Percentiles rank a stretch among this genome's conserved stretches.
These are phyloP conservation scores for Triplophysa dalaica DNA, from an alignment of 2,113 vertebrate species.

Conservation along the genomic window DNA sequence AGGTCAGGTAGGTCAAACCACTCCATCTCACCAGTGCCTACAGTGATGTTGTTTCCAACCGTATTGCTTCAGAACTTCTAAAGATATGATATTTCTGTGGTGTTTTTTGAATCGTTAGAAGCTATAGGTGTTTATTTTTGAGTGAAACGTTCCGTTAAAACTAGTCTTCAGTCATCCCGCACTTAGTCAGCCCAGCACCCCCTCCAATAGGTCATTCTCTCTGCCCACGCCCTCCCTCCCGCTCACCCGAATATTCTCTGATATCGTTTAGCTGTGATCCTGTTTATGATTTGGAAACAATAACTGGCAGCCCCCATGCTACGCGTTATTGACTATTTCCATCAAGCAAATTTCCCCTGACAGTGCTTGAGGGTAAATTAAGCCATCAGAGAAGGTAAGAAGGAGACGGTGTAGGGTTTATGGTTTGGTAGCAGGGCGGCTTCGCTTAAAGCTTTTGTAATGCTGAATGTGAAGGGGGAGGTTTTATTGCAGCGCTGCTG, in stretches of 20 bases:
- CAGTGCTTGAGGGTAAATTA: constrained; percentile 74
- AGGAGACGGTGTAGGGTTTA: constrained; percentile 49
- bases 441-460: constrained; percentile 52
- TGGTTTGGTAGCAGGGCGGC: constrained; percentile 45
- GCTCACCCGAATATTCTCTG: constrained; percentile 31
- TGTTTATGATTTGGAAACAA: constrained; percentile 74
- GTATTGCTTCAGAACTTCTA: no score
- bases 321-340: constrained; percentile 75
- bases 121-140: no score
- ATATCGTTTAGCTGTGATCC: constrained; percentile 70
- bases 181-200: not conserved
- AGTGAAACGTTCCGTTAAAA: not conserved
- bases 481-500: constrained; percentile 33
- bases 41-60: no score
- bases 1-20: constrained; percentile 85
- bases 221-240: not conserved
- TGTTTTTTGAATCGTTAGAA: no score
- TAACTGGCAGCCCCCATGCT: constrained; percentile 67
- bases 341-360: constrained; percentile 77
- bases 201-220: not conserved
- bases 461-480: constrained; percentile 25
- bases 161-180: not conserved
- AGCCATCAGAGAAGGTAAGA: constrained; percentile 62
- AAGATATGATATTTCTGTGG: no score
- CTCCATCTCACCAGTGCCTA: not conserved